phyloP scores from a whole-genome alignment of 2,113 vertebrate genomes.

The Tamias sibiricus region DNA sequence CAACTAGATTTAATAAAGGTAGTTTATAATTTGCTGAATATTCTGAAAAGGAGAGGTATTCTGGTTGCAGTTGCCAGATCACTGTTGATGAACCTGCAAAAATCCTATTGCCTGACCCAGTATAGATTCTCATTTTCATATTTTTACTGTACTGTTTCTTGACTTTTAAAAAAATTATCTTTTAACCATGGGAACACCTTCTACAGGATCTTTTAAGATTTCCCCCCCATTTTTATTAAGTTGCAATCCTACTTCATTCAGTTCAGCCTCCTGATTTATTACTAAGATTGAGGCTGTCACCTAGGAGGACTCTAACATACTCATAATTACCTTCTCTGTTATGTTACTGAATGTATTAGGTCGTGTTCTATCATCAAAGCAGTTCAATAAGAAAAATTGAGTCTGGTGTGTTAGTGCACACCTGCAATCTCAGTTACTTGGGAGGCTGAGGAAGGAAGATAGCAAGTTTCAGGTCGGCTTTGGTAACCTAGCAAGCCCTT shows the following conservation, averaged over 20 bases:
- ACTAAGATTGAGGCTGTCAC: background rate
- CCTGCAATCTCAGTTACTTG: background rate
- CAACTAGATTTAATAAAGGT: constrained; percentile 19
- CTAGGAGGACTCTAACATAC: background rate
- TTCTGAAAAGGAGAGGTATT: background rate
- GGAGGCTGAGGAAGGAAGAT: background rate
- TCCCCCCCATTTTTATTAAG: background rate
- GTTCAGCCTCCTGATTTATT: background rate
- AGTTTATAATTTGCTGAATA: background rate
- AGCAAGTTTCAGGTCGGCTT: background rate
- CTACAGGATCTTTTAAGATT: background rate
- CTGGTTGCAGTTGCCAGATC: background rate
- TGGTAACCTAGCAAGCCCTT: too few species aligned
- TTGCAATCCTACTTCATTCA: background rate
- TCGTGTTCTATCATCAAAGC: background rate
- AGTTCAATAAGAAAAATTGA: background rate
- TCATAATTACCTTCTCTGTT: background rate
- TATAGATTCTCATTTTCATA: background rate
- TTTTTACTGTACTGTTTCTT: constrained; percentile 2
- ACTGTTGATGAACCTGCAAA: background rate
- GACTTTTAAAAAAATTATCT: background rate
- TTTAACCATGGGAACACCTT: background rate
- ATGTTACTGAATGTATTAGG: background rate
- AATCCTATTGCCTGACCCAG: background rate
- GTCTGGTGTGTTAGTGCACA: background rate